Evolutionary conservation across 2,888 invertebrate genomes (phyloP).

Genomic region (Platycnemis pennipes): DNA sequence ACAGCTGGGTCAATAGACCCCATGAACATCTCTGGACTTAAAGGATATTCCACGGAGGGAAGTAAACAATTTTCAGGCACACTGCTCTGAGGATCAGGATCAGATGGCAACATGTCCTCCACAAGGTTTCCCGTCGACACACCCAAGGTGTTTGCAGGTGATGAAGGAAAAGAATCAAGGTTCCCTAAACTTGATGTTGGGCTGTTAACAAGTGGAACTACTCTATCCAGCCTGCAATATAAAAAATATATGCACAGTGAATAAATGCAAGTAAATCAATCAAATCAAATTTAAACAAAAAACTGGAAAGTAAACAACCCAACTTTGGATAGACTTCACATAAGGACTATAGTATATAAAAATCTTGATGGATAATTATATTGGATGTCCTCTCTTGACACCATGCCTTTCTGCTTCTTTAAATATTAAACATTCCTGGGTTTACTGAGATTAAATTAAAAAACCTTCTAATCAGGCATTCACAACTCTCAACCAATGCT

Average conservation of each 20-base stretch:
- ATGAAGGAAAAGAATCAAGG: constrained; percentile 53
- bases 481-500: no score
- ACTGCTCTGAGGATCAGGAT: neutral
- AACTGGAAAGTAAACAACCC: neutral
- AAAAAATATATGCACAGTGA: constrained; percentile 33
- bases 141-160: constrained; percentile 9
- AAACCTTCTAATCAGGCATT: no score
- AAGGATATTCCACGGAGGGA: constrained; percentile 54
- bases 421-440: no score
- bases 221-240: constrained; percentile 49
- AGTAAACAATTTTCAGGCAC: constrained; percentile 38
- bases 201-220: constrained; percentile 58
- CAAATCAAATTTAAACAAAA: neutral
- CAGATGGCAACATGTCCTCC: constrained; percentile 21
- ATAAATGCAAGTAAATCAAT: neutral
- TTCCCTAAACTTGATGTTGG: constrained; percentile 60
- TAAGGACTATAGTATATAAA: no score
- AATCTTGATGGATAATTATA: no score
- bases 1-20: constrained; percentile 56
- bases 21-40: constrained; percentile 61
- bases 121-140: neutral
- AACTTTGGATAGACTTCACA: neutral
- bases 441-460: no score
- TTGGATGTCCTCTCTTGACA: no score
- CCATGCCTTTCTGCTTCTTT: no score